Conservation (phyloP, 2,113 vertebrate species). For the Pitta sordida region DNA sequence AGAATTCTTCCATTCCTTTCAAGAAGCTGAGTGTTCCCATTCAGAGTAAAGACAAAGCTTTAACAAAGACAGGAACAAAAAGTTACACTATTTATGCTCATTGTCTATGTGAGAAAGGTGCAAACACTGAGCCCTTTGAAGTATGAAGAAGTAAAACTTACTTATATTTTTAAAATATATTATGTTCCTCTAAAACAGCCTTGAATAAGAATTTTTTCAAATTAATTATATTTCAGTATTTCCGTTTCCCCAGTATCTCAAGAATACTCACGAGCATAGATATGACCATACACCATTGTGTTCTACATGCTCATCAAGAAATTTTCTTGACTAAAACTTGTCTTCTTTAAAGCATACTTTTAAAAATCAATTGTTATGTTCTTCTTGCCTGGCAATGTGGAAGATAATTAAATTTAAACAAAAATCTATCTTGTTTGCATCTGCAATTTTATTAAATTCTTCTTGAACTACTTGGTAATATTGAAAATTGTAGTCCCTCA, state of each 20-base stretch:
- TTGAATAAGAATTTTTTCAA: neutral
- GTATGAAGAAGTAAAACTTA: neutral
- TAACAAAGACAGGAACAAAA: neutral
- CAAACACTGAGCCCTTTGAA: neutral
- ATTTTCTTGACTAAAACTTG: neutral
- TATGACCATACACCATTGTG: neutral
- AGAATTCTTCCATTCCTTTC: neutral
- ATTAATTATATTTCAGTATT: neutral
- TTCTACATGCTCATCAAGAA: neutral
- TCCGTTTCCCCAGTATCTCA: neutral
- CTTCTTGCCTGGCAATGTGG: neutral
- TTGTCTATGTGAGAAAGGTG: neutral
- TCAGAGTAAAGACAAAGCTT: neutral
- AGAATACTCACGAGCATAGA: neutral
- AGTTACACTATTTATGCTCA: neutral
- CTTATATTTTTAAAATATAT: neutral
- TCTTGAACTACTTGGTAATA: neutral
- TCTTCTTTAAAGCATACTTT: neutral
- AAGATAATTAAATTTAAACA: neutral
- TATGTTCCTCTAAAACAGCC: neutral
- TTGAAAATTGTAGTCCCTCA: neutral
- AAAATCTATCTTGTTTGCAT: neutral
- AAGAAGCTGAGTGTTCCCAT: neutral
- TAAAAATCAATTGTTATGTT: neutral
- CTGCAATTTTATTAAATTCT: neutral